Evolutionary conservation across 1,140 invertebrate genomes (phyloP), one percentile per base, ranked within the genome.

Genomic region (Drosophila albomicans): DNA sequence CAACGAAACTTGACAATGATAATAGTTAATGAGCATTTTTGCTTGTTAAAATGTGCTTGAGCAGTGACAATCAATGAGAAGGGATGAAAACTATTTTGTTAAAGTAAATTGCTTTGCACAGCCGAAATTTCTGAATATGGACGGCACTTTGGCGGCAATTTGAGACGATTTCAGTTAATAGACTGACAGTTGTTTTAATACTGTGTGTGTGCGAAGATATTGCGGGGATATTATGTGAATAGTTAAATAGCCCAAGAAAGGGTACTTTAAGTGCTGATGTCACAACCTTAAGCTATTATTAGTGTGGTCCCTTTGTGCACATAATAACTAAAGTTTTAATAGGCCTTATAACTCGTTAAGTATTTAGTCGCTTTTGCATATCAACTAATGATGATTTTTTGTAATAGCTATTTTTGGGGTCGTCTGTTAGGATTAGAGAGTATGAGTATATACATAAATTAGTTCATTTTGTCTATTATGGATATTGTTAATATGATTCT

Each of bases 181-280:
- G 51, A 48, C 66, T 41, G 52, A 8, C 43, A 56, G 35, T 64
- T 71, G 13, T 41, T 38, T 57, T 1, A 38, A 48, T 11, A 38
- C 91, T 85, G 95, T 94, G 94, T 95, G 95, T 95, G 13, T 15
- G 95, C 94, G 95, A 95, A 95, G 95, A 61, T 69, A 25, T 61
- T 38, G 16, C n/a, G 46, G 46, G 16, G 35, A 32, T n/a, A 28
- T 32, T 16, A 67, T 52, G 28, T 28, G 35, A 30, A 38, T 64
- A 56, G 13, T 56, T 61, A 61, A 58, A 58, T 25, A 16, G 5
- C 11, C 43, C 11, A 20, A 38, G 46, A 38, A 57, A 58, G 64
- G 28, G 32, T 25, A 64, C 32, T 57, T 4, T 43, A 52, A 54
- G 13, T 32, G 45, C 20, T 35, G n/a, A 35, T 46, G 32, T 20